A percentile compares a stretch with the other conserved stretches of the same genome.
These are phyloP conservation scores for Cephonodes hylas DNA, from an alignment of 2,888 invertebrate species.

Conservation along the genomic window DNA sequence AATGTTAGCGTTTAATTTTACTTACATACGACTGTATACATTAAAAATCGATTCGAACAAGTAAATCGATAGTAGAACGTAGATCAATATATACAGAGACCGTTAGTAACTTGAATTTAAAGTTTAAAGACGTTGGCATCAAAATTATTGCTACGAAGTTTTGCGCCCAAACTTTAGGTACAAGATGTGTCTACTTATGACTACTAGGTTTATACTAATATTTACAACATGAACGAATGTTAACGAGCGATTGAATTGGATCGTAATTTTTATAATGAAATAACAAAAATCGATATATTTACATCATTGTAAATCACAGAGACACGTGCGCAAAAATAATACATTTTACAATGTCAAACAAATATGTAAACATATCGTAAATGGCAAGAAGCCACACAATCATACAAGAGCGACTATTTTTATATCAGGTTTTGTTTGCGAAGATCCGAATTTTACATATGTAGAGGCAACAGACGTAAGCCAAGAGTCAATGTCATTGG, in stretches of 20 bases:
- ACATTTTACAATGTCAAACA: conserved; percentile 7
- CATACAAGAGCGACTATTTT: not conserved
- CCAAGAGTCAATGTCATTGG: not conserved
- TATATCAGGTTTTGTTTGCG: not conserved
- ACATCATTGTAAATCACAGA: conserved; percentile 78
- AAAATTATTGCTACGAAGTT: conserved; percentile 75
- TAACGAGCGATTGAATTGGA: conserved; percentile 61
- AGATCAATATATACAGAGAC: conserved; percentile 68
- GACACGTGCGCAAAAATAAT: conserved; percentile 57
- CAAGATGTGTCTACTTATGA: conserved; percentile 75
- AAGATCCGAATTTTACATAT: not conserved
- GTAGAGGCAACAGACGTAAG: not conserved
- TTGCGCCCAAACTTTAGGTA: conserved; percentile 70
- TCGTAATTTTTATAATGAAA: conserved; percentile 68
- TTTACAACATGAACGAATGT: conserved; percentile 71
- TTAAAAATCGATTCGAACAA: conserved; percentile 48
- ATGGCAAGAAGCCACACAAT: conserved; percentile 14
- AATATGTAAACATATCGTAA: conserved; percentile 9
- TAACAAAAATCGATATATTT: conserved; percentile 77
- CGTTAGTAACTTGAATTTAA: conserved; percentile 52
- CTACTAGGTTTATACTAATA: conserved; percentile 67
- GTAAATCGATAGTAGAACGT: conserved; percentile 19
- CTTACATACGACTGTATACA: conserved; percentile 58
- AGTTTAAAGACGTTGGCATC: conserved; percentile 73
- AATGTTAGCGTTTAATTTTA: conserved; percentile 78